Conservation (phyloP, 1,140 invertebrate species). For the Caerostris extrusa region DNA sequence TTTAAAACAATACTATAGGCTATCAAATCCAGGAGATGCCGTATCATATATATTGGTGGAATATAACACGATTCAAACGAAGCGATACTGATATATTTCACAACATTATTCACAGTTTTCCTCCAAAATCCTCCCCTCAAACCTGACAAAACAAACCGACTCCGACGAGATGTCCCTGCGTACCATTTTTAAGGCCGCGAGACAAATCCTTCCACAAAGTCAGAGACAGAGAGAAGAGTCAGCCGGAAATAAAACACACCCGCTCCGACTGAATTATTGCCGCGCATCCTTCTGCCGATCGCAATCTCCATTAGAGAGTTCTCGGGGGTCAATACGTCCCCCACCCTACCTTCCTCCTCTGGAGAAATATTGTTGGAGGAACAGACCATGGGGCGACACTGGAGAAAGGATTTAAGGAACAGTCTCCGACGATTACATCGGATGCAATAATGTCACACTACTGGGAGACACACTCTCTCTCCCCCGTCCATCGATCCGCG, state of each 20-base stretch:
- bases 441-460: constrained; percentile 45
- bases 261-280: constrained; percentile 28
- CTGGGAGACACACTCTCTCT: not conserved
- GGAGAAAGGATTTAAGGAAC: constrained; percentile 43
- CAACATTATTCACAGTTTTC: too few species aligned
- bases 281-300: constrained; percentile 1
- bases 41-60: too few species aligned
- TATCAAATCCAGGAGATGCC: too few species aligned
- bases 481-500: not conserved
- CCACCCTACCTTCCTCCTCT: not conserved
- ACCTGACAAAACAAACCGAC: too few species aligned
- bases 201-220: not conserved
- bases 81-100: too few species aligned
- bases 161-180: too few species aligned
- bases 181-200: too few species aligned
- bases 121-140: too few species aligned
- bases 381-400: constrained; percentile 5
- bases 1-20: too few species aligned
- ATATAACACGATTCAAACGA: too few species aligned
- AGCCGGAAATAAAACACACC: constrained; percentile 18
- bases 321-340: not conserved
- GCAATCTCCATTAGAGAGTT: constrained; percentile 9
- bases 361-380: constrained; percentile 41
- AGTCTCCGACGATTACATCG: constrained; percentile 32
- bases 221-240: constrained; percentile 10